Evolutionary conservation across 2,113 vertebrate species (phyloP), one percentile per base, ranked within the genome.

Genomic region (Corydoras maculifer): DNA sequence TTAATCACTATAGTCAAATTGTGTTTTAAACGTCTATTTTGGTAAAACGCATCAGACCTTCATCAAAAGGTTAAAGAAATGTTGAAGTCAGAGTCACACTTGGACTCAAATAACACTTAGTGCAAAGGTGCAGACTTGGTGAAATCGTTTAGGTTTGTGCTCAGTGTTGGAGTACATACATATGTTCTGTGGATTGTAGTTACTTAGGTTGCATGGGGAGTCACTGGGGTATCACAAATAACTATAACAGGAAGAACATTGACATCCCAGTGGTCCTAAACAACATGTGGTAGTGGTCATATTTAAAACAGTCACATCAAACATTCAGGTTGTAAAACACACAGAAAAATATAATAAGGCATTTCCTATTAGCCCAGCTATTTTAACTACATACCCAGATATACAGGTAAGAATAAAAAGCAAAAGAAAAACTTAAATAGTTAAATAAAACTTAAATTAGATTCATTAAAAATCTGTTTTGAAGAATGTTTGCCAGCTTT

Each of bases 221-320:
- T 58, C 31, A 43, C 25, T 31, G 18, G 11, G 63, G 35, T 54
- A 70, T 65, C 8, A 9, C 13, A 53, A 55, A 70, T 63, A 62
- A 75, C 67, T 75, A 70, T 75, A 67, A 12, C 62, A 70, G 76
- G 79, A 78, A 75, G 73, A 65, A 55, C 29, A 72, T 10, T 30
- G 65, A 66, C 66, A 68, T 51, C 58, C 14, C 69, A 7, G 15
- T 66, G 50, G 25, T 58, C 61, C 18, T 53, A 29, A 74, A 72
- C 63, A 64, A 63, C 64, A 59, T 69, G 62, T 15, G 49, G 60
- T 54, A 73, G 76, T 30, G 8, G 51, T 69, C 58, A 49, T 7
- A 30, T 63, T 67, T 70, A 75, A 72, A 69, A 67, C 72, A 71
- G 13, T 1, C 15, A 5, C 18, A 70, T 67, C 58, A 57, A 61